Evolutionary conservation across 2,797 vertebrate species (phyloP), one percentile per base, ranked within the genome.

Genomic region (Pipistrellus nathusii): DNA sequence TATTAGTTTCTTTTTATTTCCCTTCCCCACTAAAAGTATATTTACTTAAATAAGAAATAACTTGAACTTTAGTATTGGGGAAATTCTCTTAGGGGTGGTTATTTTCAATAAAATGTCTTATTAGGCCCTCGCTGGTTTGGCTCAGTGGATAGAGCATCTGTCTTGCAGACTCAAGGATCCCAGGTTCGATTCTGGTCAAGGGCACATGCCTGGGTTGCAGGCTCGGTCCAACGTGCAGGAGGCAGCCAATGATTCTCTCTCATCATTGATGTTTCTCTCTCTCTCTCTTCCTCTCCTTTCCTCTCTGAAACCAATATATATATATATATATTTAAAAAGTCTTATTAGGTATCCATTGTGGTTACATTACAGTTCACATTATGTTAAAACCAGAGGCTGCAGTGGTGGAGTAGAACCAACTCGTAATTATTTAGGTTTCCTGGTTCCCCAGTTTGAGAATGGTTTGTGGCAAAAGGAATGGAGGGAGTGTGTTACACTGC

Each of bases 371-470:
- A 23, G 1, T 82, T 87, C 15, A 82, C 20, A 76, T 68, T 84
- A 25, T 90, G 41, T 51, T 66, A 87, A 87, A 92, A 87, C 72
- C 17, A 87, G 66, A 85, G 57, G 32, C 51, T 78, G 93, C 6
- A 18, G 32, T 73, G 46, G 14, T 81, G 44, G 57, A n/a, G 21
- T 27, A 73, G 78, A 73, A 72, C 14, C 72, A 81, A 68, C 30
- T 53, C 13, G 75, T 88, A 73, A 25, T 93, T 81, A n/a, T 69
- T 20, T 62, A 25, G 35, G 15, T 88, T 81, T 72, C 32, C 81
- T 91, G 30, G 14, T 80, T 85, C 57, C 35, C 62, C 35, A 87
- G 25, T 55, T 82, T 93, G 66, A 66, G 77, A 86, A 35, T 73
- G 77, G 62, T 84, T n/a, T 23, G 38, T 80, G 80, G 15, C 53